These are phyloP conservation scores for Acyrthosiphon pisum DNA, from an alignment of 1,140 invertebrate species.

Conservation along the genomic window DNA sequence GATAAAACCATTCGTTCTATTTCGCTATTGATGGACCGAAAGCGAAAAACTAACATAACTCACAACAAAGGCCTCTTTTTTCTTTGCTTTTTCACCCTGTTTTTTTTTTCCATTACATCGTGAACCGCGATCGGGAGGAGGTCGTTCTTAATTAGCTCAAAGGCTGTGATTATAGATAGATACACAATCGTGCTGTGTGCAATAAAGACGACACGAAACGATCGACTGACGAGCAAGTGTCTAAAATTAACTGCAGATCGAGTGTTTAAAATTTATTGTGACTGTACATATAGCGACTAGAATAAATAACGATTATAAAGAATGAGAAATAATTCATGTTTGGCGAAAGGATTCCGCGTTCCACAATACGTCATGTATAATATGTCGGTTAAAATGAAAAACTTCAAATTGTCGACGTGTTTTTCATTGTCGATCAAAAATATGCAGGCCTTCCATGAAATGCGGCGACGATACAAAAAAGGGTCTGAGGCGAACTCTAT, in stretches of 20 bases:
- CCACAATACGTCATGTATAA: no score
- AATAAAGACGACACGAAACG: neutral
- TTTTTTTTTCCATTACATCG: neutral
- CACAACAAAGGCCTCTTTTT: neutral
- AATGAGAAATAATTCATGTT: neutral
- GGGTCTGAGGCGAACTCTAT: no score
- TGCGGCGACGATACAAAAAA: no score
- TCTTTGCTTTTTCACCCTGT: neutral
- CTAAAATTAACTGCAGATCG: neutral
- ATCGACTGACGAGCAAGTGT: neutral
- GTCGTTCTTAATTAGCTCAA: neutral
- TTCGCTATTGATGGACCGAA: constrained; percentile 22
- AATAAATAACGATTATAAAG: neutral
- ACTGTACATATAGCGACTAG: neutral
- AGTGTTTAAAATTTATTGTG: neutral
- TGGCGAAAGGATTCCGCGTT: neutral
- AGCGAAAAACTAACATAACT: neutral
- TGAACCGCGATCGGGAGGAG: neutral
- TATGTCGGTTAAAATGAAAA: neutral
- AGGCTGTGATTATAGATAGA: neutral
- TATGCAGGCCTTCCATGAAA: no score
- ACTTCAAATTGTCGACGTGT: no score
- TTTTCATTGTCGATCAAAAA: no score
- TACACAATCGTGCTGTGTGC: neutral
- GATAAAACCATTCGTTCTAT: constrained; percentile 1